Conservation (phyloP, 2,113 vertebrate genomes). For the Setophaga coronata region DNA sequence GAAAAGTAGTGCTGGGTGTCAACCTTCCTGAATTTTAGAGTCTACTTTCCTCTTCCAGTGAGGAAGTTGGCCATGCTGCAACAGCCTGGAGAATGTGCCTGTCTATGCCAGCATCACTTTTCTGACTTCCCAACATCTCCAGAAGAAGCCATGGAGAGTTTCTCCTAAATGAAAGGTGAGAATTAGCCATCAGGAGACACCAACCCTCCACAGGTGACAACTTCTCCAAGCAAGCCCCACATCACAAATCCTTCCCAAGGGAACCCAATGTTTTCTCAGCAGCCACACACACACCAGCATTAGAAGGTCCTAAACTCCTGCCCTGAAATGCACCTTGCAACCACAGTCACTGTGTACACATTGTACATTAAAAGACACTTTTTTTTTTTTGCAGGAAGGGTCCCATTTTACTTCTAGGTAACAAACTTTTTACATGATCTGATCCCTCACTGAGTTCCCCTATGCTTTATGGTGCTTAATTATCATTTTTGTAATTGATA, state of each 20-base stretch:
- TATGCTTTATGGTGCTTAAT: neutral
- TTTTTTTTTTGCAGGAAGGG: neutral
- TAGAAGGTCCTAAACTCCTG: neutral
- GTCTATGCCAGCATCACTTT: neutral
- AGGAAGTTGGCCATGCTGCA: neutral
- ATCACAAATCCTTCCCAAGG: neutral
- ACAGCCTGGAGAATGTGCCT: neutral
- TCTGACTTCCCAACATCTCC: neutral
- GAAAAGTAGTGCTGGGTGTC: fast-evolving
- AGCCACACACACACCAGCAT: neutral
- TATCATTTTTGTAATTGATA: neutral
- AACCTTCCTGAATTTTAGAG: neutral
- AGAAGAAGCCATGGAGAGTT: neutral
- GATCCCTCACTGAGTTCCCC: neutral
- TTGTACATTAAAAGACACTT: neutral
- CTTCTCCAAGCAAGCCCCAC: neutral
- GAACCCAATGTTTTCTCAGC: neutral
- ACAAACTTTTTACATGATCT: neutral
- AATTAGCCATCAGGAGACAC: neutral
- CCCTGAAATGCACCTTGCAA: neutral
- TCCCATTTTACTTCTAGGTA: fast-evolving
- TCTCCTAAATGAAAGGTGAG: neutral
- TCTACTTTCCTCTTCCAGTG: neutral
- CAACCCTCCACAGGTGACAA: fast-evolving
- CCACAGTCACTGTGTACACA: neutral